Evolutionary conservation across 1,140 invertebrate species (phyloP).

Genomic region (Akabosia matsudoensis): DNA sequence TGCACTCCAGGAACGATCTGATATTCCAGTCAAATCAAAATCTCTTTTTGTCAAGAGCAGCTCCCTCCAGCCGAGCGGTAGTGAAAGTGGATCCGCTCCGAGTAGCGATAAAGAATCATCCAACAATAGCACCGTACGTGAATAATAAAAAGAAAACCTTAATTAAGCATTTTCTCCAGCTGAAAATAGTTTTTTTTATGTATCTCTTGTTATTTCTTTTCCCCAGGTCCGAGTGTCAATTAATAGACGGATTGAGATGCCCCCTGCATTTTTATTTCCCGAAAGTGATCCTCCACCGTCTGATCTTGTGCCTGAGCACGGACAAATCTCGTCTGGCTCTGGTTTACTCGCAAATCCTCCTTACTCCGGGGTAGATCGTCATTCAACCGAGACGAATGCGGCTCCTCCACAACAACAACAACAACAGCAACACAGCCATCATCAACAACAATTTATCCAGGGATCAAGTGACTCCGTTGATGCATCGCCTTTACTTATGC

Average conservation of each 20-base stretch:
- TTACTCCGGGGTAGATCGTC: background rate
- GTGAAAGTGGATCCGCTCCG: background rate
- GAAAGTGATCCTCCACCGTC: constrained; percentile 66
- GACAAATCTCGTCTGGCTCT: constrained; percentile 34
- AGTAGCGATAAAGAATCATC: background rate
- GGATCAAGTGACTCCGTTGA: constrained; percentile 3
- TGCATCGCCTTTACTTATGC: constrained; percentile 4
- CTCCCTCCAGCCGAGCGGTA: constrained; percentile 66
- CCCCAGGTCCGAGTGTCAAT: constrained; percentile 61
- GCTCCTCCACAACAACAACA: background rate
- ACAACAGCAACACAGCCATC: background rate
- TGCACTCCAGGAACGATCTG: constrained; percentile 41
- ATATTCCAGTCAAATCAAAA: constrained; percentile 70
- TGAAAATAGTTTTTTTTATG: too few relatives aligned
- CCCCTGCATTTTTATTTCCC: constrained; percentile 72
- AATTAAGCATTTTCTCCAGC: too few relatives aligned
- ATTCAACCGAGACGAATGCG: background rate
- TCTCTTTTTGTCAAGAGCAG: constrained; percentile 75
- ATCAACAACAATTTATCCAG: background rate
- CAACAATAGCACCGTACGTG: background rate
- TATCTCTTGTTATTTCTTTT: constrained; percentile 22
- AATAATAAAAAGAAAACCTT: background rate
- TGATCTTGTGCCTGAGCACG: constrained; percentile 56
- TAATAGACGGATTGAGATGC: constrained; percentile 74
- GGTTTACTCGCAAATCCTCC: too few relatives aligned